Evolutionary conservation across 2,888 invertebrate species (phyloP), one percentile per base, ranked within the genome.

Genomic region (Cephus pygmeus): DNA sequence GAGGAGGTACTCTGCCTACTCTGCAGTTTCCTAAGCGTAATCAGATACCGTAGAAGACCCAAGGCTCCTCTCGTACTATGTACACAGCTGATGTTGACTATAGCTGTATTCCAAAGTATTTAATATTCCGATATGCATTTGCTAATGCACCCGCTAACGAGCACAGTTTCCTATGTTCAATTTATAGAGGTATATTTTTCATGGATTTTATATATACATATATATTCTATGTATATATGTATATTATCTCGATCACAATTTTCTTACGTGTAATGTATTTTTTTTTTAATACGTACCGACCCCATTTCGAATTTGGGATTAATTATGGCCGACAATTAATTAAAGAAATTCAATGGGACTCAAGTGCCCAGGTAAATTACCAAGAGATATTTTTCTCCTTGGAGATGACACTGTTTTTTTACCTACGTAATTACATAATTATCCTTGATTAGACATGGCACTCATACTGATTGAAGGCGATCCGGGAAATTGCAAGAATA

Each of bases 11-110:
- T 77, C 76, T 69, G 78, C 77, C 79, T 69, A 69, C 76, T 73
- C 73, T 74, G 77, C 76, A 75, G 81, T 40, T 80, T 75, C 75
- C 75, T 74, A 79, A 73, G 75, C 35, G 74, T 79, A 80, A 86
- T 86, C 86, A 81, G 86, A 86, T 86, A 80, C 73, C 56, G 56
- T 23, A 56, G 56, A 56, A 56, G 56, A 73, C 71, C 34, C 40
- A 31, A 74, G 77, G 77, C 74, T 12, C 73, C 15, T 56, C 56
- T 56, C 23, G 9, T 23, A 56, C 9, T 56, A 56, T 56, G 56
- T 56, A 23, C 23, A 56, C 23, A 56, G 56, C 56, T 56, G 56
- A 56, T 56, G 23, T 23, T 23, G 56, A 56, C 56, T 56, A 56
- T 56, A 56, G 56, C 9, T 23, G 23, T 56, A 23, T 56, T 56